Evolutionary conservation across 2,113 vertebrate species (phyloP).

Genomic region (Cisticola juncidis): DNA sequence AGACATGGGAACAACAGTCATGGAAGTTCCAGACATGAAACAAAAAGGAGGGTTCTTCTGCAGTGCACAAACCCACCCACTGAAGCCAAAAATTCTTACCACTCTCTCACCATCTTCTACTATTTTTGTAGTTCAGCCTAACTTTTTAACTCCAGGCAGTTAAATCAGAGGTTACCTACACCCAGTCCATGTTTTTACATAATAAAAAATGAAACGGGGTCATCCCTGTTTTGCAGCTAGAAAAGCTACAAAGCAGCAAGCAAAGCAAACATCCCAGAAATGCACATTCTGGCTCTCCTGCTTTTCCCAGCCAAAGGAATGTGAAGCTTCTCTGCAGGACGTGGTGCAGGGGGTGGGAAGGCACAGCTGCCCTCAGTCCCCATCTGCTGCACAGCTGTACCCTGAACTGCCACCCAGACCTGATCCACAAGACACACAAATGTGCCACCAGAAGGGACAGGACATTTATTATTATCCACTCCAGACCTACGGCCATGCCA

Average conservation of each 20-base stretch:
- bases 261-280: not conserved
- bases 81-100: not conserved
- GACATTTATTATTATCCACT: not conserved
- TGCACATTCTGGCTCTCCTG: not conserved
- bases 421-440: not conserved
- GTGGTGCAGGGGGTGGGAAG: not conserved
- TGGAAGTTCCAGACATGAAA: not conserved
- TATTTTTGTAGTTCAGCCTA: not conserved
- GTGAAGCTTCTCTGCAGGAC: not conserved
- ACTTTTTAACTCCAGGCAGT: not conserved
- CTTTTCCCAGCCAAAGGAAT: not conserved
- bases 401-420: not conserved
- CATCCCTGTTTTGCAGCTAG: not conserved
- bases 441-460: not conserved
- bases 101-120: not conserved
- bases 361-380: not conserved
- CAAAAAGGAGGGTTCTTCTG: rapidly evolving
- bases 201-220: not conserved
- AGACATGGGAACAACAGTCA: not conserved
- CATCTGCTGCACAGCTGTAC: not conserved
- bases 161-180: not conserved
- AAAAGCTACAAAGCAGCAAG: not conserved
- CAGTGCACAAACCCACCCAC: not conserved
- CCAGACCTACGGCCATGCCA: not conserved
- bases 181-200: not conserved